phyloP scores from a whole-genome alignment of 2,797 vertebrate species.

The Micropoecilia bifurca region DNA sequence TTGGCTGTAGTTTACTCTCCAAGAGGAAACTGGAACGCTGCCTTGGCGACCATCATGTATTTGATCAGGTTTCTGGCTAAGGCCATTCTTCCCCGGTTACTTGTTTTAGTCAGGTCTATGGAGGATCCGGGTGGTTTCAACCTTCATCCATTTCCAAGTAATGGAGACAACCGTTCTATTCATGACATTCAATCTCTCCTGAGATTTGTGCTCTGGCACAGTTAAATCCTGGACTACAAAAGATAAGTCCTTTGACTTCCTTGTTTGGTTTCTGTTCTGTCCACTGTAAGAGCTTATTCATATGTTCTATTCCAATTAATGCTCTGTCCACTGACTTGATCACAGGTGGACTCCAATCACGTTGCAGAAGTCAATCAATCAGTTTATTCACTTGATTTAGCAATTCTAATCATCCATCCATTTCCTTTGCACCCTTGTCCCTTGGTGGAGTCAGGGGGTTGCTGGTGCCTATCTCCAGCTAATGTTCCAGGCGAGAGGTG shows the following conservation, averaged over 20 bases:
- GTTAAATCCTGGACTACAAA: neutral
- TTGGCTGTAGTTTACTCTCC: neutral
- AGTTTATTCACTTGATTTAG: no score
- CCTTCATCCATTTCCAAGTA: neutral
- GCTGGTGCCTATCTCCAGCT: no score
- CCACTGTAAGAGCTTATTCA: neutral
- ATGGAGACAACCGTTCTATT: neutral
- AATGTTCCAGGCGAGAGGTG: no score
- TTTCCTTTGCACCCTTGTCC: no score
- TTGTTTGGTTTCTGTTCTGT: neutral
- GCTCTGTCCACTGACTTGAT: neutral
- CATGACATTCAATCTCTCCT: neutral
- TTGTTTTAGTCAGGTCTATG: neutral
- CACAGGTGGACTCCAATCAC: neutral
- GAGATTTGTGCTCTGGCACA: neutral
- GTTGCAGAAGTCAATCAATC: neutral
- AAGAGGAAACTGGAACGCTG: neutral
- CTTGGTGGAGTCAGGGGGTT: no score
- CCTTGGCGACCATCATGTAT: neutral
- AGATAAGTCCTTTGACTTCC: neutral
- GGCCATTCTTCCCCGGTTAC: neutral
- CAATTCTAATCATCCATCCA: no score
- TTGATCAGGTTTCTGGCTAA: neutral
- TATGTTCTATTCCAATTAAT: neutral
- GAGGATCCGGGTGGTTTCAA: neutral